Evolutionary conservation across 2,113 vertebrate genomes (phyloP), one percentile per base, ranked within the genome.

Genomic region (Anser brachyrhynchus): DNA sequence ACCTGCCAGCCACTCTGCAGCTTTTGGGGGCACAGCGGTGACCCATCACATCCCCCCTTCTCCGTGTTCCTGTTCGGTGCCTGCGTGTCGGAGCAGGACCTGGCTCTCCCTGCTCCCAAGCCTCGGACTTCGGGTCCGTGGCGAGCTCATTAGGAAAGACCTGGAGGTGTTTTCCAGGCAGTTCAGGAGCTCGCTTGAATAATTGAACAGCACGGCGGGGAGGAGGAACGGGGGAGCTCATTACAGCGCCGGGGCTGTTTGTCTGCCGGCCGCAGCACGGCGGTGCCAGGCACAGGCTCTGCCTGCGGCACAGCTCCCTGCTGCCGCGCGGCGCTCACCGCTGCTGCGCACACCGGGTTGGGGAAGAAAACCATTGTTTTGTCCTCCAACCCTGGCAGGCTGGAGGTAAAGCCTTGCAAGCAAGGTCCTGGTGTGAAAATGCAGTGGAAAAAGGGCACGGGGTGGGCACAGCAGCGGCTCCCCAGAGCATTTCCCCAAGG

Each of bases 121-220:
- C 69, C 64, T 41, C 35, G 62, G 72, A 33, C 8, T 1, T 41
- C 8, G 1, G 58, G 81, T 74, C 94, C 4, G 0, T 51, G 66
- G 69, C 1, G 59, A 61, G 78, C 93, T 94, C 92, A 58, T 85
- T 92, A 93, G 73, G 78, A 89, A 64, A 75, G 88, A 92, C 61
- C 75, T 76, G 75, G 78, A 93, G 95, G 87, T 89, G 83, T 78
- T 93, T 92, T 93, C 67, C 46, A 87, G 89, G 73, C 92, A 31
- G 73, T 89, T 91, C 82, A 83, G 87, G 80, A 76, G 58, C 49
- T 73, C 8, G 0, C 19, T 52, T 95, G 89, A 95, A 96, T 96
- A 93, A 94, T 93, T 94, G n/a, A 95, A 64, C 37, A 33, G 76
- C 65, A 7, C 25, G 5, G 82, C 5, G 1, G 84, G 92, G 71